phyloP scores from a whole-genome alignment of 2,113 vertebrate genomes.

The Scomber scombrus region DNA sequence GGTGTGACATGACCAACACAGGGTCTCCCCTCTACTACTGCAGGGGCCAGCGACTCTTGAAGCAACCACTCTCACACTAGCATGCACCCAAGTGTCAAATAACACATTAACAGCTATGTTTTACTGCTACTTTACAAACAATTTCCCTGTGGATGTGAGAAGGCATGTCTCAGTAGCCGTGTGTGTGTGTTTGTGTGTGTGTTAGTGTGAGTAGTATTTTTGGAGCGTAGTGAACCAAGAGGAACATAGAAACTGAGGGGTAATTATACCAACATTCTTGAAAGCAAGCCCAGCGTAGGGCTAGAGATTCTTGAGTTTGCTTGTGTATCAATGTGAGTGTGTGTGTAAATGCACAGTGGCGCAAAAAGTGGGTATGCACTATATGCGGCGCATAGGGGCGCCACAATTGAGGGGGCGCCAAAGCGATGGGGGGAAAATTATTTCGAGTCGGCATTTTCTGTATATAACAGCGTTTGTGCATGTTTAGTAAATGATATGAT shows the following conservation, averaged over 20 bases:
- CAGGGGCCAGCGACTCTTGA: conserved; percentile 41
- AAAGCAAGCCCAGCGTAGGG: conserved; percentile 17
- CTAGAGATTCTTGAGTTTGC: conserved; percentile 46
- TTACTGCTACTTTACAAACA: conserved; percentile 26
- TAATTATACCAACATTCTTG: conserved; percentile 70
- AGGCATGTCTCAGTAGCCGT: conserved; percentile 1
- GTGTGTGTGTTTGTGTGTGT: conserved; percentile 24
- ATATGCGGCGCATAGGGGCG: too few species aligned
- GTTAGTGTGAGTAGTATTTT: conserved; percentile 52
- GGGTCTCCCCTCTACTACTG: conserved; percentile 49
- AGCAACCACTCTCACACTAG: conserved; percentile 46
- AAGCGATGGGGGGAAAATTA: too few species aligned
- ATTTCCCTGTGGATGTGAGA: conserved; percentile 32
- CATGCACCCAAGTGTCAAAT: conserved; percentile 43
- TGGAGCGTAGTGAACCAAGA: conserved; percentile 50
- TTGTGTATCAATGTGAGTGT: conserved; percentile 29
- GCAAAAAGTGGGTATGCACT: too few species aligned
- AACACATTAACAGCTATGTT: conserved; percentile 44
- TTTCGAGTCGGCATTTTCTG: too few species aligned
- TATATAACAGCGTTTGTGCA: too few species aligned
- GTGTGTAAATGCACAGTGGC: too few species aligned
- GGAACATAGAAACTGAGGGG: conserved; percentile 44
- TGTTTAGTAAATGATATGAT: too few species aligned
- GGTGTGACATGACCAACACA: conserved; percentile 69
- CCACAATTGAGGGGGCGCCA: too few species aligned